Conservation (phyloP, 2,113 vertebrate species). For the Colossoma macropomum region DNA sequence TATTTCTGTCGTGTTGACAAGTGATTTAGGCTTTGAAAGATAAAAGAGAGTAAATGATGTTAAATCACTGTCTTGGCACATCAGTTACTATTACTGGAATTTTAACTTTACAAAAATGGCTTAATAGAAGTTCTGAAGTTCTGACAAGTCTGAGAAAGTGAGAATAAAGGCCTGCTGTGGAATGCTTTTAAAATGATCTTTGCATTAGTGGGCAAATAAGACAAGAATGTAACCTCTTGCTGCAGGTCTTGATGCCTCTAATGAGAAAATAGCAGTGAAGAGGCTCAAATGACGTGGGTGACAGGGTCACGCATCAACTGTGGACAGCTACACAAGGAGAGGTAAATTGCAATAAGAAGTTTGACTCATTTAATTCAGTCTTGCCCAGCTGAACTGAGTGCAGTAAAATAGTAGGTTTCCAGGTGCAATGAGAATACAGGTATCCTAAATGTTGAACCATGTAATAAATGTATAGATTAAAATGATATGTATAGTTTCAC, state of each 20-base stretch:
- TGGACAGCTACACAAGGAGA: not conserved
- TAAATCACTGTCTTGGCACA: not conserved
- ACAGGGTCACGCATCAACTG: constrained; percentile 3
- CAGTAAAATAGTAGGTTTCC: not conserved
- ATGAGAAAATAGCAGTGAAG: constrained; percentile 27
- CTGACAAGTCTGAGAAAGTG: not conserved
- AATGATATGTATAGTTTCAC: not conserved
- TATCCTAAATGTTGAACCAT: not conserved
- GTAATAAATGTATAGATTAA: not conserved
- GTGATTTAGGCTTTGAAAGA: not conserved
- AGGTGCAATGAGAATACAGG: not conserved
- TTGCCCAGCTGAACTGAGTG: too few species aligned
- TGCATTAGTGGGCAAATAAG: not conserved
- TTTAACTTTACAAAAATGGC: not conserved
- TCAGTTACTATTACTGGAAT: not conserved
- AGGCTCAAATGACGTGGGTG: constrained; percentile 25
- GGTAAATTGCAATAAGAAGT: not conserved
- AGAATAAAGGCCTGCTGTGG: not conserved
- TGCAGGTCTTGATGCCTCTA: constrained; percentile 15
- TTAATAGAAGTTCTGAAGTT: not conserved
- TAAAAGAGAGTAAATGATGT: not conserved
- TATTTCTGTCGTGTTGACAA: not conserved
- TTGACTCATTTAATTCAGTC: too few species aligned
- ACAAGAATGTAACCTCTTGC: constrained; percentile 41
- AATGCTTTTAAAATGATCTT: constrained; percentile 26